Percentiles rank a stretch among this genome's conserved stretches.
These are phyloP conservation scores for Euleptes europaea DNA, from an alignment of 2,113 vertebrate species.

Conservation along the genomic window DNA sequence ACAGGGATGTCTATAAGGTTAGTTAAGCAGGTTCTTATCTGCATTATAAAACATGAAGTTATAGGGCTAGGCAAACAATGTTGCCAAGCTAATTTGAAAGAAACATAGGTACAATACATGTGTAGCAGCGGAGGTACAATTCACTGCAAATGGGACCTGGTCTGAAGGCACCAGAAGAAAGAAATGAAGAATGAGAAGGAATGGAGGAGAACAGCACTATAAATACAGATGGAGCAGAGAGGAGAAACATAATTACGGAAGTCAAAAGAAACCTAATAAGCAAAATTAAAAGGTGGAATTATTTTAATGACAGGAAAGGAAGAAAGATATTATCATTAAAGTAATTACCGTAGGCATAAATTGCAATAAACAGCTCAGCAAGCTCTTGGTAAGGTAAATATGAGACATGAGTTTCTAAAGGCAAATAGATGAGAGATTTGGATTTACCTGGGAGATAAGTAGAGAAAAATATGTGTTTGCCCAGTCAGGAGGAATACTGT, in stretches of 20 bases:
- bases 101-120: neutral
- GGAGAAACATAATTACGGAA: neutral
- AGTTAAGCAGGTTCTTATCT: constrained; percentile 44
- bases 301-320: neutral
- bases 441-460: neutral
- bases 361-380: neutral
- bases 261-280: neutral
- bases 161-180: neutral
- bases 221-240: neutral
- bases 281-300: neutral
- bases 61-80: constrained; percentile 46
- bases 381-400: neutral
- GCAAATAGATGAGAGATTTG: neutral
- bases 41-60: constrained; percentile 35
- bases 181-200: neutral
- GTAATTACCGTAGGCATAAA: neutral
- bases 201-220: neutral
- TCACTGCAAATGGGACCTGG: neutral
- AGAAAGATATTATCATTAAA: neutral
- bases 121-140: neutral
- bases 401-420: neutral
- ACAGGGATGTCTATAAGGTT: constrained; percentile 9
- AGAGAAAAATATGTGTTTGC: neutral
- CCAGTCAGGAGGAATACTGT: neutral
- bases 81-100: constrained; percentile 41